These are phyloP conservation scores for Leptodirus hochenwartii DNA, from an alignment of 2,888 invertebrate species.

Conservation along the genomic window DNA sequence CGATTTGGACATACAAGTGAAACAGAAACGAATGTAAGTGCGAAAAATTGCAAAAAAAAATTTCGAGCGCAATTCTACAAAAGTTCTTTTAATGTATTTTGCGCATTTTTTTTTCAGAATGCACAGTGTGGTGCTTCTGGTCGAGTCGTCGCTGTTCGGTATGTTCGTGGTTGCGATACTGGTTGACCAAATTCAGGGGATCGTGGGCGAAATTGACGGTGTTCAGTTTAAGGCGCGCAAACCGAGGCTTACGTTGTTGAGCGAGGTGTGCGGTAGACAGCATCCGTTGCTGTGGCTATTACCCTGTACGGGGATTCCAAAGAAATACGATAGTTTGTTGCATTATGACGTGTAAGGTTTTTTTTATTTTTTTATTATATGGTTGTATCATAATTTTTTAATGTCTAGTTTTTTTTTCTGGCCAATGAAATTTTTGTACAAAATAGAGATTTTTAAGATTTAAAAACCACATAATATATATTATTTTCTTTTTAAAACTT, in stretches of 20 bases:
- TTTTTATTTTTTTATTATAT: too few relatives aligned
- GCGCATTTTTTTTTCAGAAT: slow-evolving; percentile 35
- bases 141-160: slow-evolving; percentile 72
- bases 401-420: too few relatives aligned
- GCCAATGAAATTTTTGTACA: too few relatives aligned
- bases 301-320: slow-evolving; percentile 40
- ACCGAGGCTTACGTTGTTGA: slow-evolving; percentile 42
- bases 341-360: slow-evolving; percentile 27
- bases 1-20: slow-evolving; percentile 39
- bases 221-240: slow-evolving; percentile 44
- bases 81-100: slow-evolving; percentile 1
- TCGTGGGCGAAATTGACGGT: slow-evolving; percentile 70
- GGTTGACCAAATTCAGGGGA: slow-evolving; percentile 70
- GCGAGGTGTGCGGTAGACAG: slow-evolving; percentile 62
- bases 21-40: slow-evolving; percentile 59
- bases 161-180: slow-evolving; percentile 76
- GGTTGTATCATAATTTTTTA: too few relatives aligned
- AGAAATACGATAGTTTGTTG: slow-evolving; percentile 23
- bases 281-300: slow-evolving; percentile 55
- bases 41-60: slow-evolving; percentile 4
- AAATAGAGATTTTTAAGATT: too few relatives aligned
- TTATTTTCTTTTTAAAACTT: too few relatives aligned
- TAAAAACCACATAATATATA: too few relatives aligned
- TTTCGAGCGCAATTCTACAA: slow-evolving; percentile 1
- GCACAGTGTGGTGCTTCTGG: slow-evolving; percentile 61